These are phyloP conservation scores for Drosophila simulans DNA, from an alignment of 1,140 invertebrate species.

Conservation along the genomic window DNA sequence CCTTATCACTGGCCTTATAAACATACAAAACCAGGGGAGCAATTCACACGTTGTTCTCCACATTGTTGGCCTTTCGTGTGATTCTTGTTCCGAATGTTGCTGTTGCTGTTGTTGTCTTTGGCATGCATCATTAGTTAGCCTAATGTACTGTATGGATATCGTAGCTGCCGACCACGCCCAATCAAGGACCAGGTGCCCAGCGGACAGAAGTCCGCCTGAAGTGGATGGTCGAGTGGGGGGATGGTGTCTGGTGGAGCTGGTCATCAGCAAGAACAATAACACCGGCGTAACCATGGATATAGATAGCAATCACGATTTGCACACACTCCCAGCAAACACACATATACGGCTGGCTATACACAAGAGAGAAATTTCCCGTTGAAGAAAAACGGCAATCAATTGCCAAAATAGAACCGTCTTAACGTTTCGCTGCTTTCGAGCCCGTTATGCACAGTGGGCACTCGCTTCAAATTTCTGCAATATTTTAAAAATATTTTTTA, in stretches of 20 bases:
- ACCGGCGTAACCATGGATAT: conserved; percentile 48
- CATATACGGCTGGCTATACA: conserved; percentile 7
- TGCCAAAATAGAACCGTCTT: conserved; percentile 77
- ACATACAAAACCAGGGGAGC: conserved; percentile 64
- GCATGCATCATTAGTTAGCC: conserved; percentile 80
- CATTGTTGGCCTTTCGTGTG: conserved; percentile 26
- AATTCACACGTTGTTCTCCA: conserved; percentile 68
- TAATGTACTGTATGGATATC: conserved; percentile 71
- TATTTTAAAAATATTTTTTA: not conserved
- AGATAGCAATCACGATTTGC: conserved; percentile 56
- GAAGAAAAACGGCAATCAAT: conserved; percentile 79
- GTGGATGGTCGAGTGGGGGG: not conserved
- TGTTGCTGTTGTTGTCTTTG: conserved; percentile 55
- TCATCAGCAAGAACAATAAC: conserved; percentile 58
- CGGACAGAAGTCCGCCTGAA: not conserved
- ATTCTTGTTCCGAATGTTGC: conserved; percentile 49
- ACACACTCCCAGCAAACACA: conserved; percentile 19
- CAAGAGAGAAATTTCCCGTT: conserved; percentile 45
- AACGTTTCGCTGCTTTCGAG: conserved; percentile 59
- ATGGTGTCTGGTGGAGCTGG: conserved; percentile 28
- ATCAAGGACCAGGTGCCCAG: conserved; percentile 43
- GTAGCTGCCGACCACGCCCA: conserved; percentile 62
- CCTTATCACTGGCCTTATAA: conserved; percentile 63
- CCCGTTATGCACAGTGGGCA: conserved; percentile 21
- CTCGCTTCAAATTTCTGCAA: not conserved